Evolutionary conservation across 37 sponge, comb jelly and placozoan genomes (phyloP).

Genomic region (Mnemiopsis leidyi): DNA sequence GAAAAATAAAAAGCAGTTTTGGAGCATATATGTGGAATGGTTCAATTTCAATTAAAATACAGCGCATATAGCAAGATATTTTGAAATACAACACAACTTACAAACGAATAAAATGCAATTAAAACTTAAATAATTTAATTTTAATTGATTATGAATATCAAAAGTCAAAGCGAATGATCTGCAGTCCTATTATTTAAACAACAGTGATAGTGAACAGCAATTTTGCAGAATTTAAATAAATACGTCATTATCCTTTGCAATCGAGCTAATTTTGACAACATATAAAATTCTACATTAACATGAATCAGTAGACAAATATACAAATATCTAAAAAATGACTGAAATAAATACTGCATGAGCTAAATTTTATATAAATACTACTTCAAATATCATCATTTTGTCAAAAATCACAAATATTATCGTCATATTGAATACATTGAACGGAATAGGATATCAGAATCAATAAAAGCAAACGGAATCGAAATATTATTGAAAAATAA

Average conservation of each 20-base stretch:
- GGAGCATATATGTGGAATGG: conserved; percentile 22
- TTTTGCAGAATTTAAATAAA: background rate
- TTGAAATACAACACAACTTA: conserved; percentile 56
- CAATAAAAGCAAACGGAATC: background rate
- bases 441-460: background rate
- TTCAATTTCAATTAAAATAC: conserved; percentile 25
- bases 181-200: background rate
- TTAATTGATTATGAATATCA: background rate
- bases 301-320: background rate
- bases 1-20: no score
- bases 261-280: background rate
- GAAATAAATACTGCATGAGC: background rate
- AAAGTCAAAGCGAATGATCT: background rate
- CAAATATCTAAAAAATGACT: conserved; percentile 34
- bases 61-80: conserved; percentile 48
- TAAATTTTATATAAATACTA: background rate
- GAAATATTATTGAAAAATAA: no score
- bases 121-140: conserved; percentile 10
- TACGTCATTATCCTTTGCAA: background rate
- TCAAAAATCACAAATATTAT: background rate
- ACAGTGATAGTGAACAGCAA: background rate
- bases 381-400: background rate
- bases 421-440: background rate
- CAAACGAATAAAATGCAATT: conserved; percentile 28
- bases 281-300: background rate